Conservation (phyloP, 1,140 invertebrate species). For the Gyrodactylus salaris region DNA sequence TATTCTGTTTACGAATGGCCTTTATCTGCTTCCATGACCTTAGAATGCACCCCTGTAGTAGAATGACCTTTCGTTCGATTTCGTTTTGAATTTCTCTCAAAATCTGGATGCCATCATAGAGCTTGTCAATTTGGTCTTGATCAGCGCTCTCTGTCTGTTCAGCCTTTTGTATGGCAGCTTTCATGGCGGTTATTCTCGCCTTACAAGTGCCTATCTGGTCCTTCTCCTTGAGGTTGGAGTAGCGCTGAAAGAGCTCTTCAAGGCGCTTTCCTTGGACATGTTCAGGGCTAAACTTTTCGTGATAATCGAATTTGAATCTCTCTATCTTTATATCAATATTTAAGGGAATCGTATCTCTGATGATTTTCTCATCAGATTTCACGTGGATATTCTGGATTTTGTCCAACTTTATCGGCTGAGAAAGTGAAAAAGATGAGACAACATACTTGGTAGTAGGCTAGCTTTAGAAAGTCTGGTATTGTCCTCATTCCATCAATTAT, state of each 20-base stretch:
- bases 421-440: neutral
- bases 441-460: neutral
- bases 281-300: neutral
- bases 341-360: too few species aligned
- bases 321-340: too few species aligned
- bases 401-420: neutral
- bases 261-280: neutral
- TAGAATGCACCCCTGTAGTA: neutral
- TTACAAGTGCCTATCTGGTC: neutral
- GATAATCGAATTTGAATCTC: neutral
- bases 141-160: neutral
- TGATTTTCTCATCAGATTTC: too few species aligned
- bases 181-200: neutral
- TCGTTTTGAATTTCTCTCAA: neutral
- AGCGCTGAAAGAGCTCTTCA: neutral
- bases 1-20: neutral
- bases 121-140: neutral
- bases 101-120: neutral
- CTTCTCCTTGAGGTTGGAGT: neutral
- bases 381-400: neutral
- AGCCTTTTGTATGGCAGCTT: neutral
- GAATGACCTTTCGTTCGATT: neutral
- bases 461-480: neutral
- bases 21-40: neutral
- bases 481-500: neutral